Evolutionary conservation across 1,140 invertebrate species (phyloP).

Genomic region (Trachelipus rathkii): DNA sequence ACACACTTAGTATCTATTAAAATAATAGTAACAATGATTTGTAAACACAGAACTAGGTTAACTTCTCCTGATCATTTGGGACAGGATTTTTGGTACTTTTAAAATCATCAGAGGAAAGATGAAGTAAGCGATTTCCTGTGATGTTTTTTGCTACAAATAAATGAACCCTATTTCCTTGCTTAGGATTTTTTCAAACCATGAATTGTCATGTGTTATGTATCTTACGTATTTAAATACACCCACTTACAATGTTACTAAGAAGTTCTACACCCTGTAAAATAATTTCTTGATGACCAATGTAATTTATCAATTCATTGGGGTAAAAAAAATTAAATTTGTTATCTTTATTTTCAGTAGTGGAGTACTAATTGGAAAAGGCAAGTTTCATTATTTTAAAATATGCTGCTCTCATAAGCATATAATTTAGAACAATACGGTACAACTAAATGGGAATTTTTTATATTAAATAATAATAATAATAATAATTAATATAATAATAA

Average conservation of each 20-base stretch:
- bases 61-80: not conserved
- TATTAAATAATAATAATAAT: too few relatives aligned
- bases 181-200: not conserved
- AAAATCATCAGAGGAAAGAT: not conserved
- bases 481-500: too few relatives aligned
- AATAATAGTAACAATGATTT: not conserved
- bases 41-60: too few relatives aligned
- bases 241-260: slow-evolving; percentile 79
- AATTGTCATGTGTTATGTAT: not conserved
- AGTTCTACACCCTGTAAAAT: slow-evolving; percentile 82
- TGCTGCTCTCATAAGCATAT: too few relatives aligned
- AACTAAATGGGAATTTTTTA: too few relatives aligned
- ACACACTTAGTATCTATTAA: not conserved
- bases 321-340: too few relatives aligned
- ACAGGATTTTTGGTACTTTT: not conserved
- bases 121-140: not conserved
- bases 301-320: too few relatives aligned
- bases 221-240: not conserved
- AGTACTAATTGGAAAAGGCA: too few relatives aligned
- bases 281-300: slow-evolving; percentile 87
- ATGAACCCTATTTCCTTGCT: not conserved
- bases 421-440: too few relatives aligned
- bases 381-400: too few relatives aligned
- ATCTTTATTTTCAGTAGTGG: too few relatives aligned
- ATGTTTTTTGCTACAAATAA: not conserved